phyloP scores from a whole-genome alignment of 2,113 vertebrate species.

The Setophaga kirtlandii region DNA sequence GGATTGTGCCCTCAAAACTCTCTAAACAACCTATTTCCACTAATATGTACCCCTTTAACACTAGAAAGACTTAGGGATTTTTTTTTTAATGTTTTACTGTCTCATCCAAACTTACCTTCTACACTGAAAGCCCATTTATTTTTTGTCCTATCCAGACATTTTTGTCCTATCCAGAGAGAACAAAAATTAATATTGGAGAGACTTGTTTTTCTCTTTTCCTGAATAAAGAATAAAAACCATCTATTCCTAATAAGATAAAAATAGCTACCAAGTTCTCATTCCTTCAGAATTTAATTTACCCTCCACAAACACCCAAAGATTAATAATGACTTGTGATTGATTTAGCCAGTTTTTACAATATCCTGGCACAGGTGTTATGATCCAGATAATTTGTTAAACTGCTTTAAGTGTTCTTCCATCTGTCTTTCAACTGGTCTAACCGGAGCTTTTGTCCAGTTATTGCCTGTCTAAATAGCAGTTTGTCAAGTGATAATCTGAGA shows the following conservation, averaged over 20 bases:
- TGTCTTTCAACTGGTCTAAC: neutral
- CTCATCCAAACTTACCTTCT: neutral
- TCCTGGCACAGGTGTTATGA: neutral
- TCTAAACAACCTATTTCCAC: neutral
- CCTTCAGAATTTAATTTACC: neutral
- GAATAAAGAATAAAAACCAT: neutral
- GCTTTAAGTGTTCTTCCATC: neutral
- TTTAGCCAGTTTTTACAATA: neutral
- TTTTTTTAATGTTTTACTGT: neutral
- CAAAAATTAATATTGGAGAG: neutral
- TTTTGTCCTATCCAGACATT: neutral
- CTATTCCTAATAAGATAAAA: neutral
- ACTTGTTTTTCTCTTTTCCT: neutral
- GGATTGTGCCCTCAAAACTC: accelerated
- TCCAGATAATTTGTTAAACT: neutral
- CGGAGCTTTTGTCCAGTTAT: neutral
- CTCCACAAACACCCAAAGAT: neutral
- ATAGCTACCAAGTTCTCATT: neutral
- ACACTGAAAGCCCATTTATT: neutral
- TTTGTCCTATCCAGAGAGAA: neutral
- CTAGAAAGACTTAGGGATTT: neutral
- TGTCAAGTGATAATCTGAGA: neutral
- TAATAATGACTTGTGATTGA: neutral
- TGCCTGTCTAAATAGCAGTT: neutral
- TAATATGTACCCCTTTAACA: neutral